phyloP scores from a whole-genome alignment of 2,113 vertebrate genomes.

The Plectropomus leopardus region DNA sequence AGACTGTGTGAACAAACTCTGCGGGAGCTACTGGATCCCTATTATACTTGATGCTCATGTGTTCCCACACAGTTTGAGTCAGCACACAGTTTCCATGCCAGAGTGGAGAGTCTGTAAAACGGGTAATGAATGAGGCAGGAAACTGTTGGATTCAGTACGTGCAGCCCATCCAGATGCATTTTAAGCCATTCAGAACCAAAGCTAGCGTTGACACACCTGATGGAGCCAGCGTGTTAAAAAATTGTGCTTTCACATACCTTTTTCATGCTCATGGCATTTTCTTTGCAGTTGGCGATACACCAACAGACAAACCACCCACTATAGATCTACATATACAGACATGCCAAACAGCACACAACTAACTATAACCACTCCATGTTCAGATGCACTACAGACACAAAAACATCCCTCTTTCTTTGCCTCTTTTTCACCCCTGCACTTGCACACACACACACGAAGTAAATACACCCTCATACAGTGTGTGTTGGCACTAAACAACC shows the following conservation, averaged over 20 bases:
- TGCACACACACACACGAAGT: neutral
- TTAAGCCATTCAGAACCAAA: conserved; percentile 42
- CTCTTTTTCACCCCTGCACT: conserved; percentile 18
- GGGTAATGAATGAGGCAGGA: conserved; percentile 75
- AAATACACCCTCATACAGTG: conserved; percentile 35
- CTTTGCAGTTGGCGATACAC: neutral
- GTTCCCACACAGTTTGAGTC: conserved; percentile 68
- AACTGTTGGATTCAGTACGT: conserved; percentile 57
- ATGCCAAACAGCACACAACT: neutral
- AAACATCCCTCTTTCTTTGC: neutral
- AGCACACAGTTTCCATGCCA: conserved; percentile 57
- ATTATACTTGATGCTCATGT: conserved; percentile 28
- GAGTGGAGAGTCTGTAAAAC: conserved; percentile 70
- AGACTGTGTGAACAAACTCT: conserved; percentile 43
- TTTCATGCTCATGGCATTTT: conserved; percentile 15
- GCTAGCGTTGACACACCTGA: conserved; percentile 48
- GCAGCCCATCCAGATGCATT: conserved; percentile 53
- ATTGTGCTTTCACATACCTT: neutral
- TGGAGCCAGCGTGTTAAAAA: conserved; percentile 11
- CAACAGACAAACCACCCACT: conserved; percentile 9
- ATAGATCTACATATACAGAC: conserved; percentile 21
- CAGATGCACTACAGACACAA: neutral
- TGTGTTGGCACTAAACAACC: conserved; percentile 69
- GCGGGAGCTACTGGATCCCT: conserved; percentile 54
- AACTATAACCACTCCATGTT: conserved; percentile 3